phyloP scores from a whole-genome alignment of 2,888 invertebrate species.

The Hydrotaea diabolus region DNA sequence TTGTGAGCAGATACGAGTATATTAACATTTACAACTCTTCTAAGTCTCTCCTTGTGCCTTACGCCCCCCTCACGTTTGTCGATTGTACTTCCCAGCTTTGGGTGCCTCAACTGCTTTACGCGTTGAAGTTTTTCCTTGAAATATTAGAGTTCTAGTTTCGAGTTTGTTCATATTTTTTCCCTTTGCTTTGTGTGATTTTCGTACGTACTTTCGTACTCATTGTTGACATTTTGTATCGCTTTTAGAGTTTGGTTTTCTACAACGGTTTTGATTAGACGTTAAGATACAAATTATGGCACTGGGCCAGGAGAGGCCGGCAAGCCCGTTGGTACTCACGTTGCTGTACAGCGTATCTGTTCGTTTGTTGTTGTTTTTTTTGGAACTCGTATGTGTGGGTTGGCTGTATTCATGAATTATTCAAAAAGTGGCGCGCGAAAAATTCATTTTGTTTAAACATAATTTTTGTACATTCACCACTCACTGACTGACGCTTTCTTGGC shows the following conservation, averaged over 20 bases:
- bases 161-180: neutral
- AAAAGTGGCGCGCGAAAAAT: conserved; percentile 41
- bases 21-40: too few species aligned
- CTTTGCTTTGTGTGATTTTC: neutral
- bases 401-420: conserved; percentile 48
- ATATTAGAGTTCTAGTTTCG: neutral
- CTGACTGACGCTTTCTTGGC: conserved; percentile 1
- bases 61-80: too few species aligned
- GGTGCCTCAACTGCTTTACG: neutral
- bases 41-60: too few species aligned
- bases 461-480: conserved; percentile 24
- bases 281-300: conserved; percentile 60
- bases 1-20: too few species aligned
- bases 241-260: conserved; percentile 46
- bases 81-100: neutral
- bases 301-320: conserved; percentile 42
- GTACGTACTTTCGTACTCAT: neutral
- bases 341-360: neutral
- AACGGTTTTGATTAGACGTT: conserved; percentile 46
- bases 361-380: conserved; percentile 8
- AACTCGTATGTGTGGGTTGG: neutral
- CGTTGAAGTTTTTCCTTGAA: neutral
- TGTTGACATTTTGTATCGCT: conserved; percentile 49
- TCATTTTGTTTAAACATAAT: conserved; percentile 13
- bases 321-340: neutral